Conservation (phyloP, 2,797 vertebrate species). For the Crocidura indochinensis region DNA sequence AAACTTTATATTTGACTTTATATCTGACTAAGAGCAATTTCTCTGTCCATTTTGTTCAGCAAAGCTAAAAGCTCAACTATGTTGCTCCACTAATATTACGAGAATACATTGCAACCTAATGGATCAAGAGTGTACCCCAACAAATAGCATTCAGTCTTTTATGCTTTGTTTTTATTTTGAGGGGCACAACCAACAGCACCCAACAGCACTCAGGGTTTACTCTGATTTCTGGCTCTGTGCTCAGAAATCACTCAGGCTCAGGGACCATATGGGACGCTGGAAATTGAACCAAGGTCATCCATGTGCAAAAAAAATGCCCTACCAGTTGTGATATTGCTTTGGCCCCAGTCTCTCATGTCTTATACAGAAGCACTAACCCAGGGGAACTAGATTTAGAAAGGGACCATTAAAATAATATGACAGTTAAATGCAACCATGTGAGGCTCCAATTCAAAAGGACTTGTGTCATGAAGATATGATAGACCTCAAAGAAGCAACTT, state of each 20-base stretch:
- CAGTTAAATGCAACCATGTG: neutral
- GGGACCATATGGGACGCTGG: no score
- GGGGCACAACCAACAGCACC: no score
- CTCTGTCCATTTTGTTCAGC: neutral
- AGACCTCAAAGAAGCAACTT: fast-evolving
- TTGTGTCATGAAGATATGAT: neutral
- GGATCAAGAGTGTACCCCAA: neutral
- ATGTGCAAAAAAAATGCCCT: no score
- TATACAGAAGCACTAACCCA: neutral
- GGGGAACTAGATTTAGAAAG: neutral
- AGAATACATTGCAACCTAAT: neutral
- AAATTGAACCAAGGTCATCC: no score
- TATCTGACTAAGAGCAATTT: neutral
- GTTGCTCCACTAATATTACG: neutral
- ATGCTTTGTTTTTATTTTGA: no score
- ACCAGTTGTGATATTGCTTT: no score
- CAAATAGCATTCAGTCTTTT: no score
- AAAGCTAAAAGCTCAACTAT: neutral
- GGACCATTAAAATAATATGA: neutral
- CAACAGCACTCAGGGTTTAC: no score
- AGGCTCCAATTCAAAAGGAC: neutral
- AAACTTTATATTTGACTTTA: neutral
- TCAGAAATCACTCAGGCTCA: no score
- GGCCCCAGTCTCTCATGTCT: no score
- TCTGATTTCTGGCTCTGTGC: no score